These are phyloP conservation scores for Chrysochloris asiatica DNA, from an alignment of 2,113 vertebrate species.

Conservation along the genomic window DNA sequence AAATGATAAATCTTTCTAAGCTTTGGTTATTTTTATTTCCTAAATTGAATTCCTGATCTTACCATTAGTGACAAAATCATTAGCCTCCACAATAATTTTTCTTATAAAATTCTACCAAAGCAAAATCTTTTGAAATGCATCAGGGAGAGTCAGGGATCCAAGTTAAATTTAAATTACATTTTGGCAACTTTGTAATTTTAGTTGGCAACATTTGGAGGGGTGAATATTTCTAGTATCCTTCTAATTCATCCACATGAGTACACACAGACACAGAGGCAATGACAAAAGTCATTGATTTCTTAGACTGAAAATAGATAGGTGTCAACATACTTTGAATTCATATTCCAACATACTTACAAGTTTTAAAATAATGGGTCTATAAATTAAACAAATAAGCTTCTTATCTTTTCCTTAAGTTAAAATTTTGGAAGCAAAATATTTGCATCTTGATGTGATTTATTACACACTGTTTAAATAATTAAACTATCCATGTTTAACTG, in stretches of 20 bases:
- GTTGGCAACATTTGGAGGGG: too few relatives aligned
- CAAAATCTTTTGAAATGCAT: slow-evolving; percentile 4
- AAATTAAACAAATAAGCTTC: background rate
- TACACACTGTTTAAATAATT: background rate
- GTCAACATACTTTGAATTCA: background rate
- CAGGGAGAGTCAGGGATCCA: background rate
- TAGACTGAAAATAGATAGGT: too few relatives aligned
- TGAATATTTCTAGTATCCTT: background rate
- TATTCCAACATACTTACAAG: background rate
- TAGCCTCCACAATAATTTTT: background rate
- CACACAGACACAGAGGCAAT: background rate
- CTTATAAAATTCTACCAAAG: background rate
- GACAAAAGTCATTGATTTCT: background rate
- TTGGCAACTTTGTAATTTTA: background rate
- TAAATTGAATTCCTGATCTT: background rate
- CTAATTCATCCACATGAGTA: background rate
- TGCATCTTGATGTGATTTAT: background rate
- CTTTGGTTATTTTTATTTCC: background rate
- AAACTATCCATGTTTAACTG: background rate
- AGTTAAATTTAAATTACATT: background rate
- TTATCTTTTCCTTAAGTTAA: background rate
- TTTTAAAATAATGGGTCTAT: background rate
- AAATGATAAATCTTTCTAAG: background rate
- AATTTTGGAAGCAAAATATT: background rate
- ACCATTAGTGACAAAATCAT: background rate